A percentile compares a stretch with the other conserved stretches of the same genome.
Conservation (phyloP, 1,140 invertebrate species). For the Dermatophagoides farinae region DNA sequence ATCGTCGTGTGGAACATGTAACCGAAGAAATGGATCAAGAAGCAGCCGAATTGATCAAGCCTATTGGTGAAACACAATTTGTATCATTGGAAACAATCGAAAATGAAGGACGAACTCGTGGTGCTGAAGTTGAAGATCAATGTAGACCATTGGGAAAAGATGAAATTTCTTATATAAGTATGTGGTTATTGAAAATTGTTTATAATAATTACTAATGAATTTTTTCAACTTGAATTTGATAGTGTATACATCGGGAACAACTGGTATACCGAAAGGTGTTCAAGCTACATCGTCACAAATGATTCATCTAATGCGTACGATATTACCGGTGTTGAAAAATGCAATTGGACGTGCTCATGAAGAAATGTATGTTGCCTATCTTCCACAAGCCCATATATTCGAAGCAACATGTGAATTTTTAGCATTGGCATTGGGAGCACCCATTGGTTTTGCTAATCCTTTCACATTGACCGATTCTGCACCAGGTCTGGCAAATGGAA, state of each 20-base stretch:
- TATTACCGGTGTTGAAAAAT: constrained; percentile 46
- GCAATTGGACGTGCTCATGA: constrained; percentile 26
- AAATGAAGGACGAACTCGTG: background rate
- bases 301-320: constrained; percentile 64
- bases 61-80: background rate
- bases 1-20: background rate
- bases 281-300: constrained; percentile 65
- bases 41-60: background rate
- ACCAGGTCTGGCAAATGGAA: constrained; percentile 1
- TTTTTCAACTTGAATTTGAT: background rate
- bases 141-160: constrained; percentile 1
- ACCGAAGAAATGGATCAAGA: background rate
- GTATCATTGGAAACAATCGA: background rate
- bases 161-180: constrained; percentile 7
- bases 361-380: constrained; percentile 79
- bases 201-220: background rate
- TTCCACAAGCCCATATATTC: constrained; percentile 42
- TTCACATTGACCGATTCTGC: constrained; percentile 76
- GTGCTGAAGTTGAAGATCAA: background rate
- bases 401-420: constrained; percentile 26
- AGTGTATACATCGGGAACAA: constrained; percentile 31
- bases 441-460: constrained; percentile 86
- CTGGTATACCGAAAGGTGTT: constrained; percentile 44
- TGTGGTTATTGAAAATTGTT: background rate
- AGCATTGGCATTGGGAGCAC: constrained; percentile 40